A percentile compares a stretch with the other conserved stretches of the same genome.
These are phyloP conservation scores for Reticulitermes speratus DNA, from an alignment of 1,140 invertebrate genomes.

Conservation along the genomic window DNA sequence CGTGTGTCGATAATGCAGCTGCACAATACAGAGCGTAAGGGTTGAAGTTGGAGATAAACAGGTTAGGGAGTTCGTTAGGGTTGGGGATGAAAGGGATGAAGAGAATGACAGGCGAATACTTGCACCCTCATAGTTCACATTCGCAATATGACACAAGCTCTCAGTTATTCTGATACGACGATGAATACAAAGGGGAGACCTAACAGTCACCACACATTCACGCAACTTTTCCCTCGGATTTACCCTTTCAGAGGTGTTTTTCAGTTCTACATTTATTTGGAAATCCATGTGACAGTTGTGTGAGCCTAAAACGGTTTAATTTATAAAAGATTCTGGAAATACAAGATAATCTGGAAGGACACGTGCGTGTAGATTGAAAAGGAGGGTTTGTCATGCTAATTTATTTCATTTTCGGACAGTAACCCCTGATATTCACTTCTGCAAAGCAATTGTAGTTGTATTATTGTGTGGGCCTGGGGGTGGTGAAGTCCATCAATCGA, in stretches of 20 bases:
- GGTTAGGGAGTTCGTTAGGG: slow-evolving; percentile 8
- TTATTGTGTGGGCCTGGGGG: not conserved
- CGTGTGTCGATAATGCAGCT: slow-evolving; percentile 20
- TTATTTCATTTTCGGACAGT: not conserved
- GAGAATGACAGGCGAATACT: not conserved
- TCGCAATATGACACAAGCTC: slow-evolving; percentile 10
- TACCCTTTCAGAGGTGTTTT: slow-evolving; percentile 18
- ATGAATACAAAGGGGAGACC: not conserved
- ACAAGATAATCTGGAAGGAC: not conserved
- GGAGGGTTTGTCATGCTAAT: not conserved
- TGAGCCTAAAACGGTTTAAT: slow-evolving; percentile 1
- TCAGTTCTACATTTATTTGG: slow-evolving; percentile 16
- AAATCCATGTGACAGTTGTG: slow-evolving; percentile 11
- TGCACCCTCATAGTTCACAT: not conserved
- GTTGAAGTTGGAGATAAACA: slow-evolving; percentile 22
- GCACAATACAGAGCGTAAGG: slow-evolving; percentile 7
- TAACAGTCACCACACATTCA: not conserved
- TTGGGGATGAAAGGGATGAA: not conserved
- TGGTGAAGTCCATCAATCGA: not conserved
- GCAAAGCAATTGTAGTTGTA: not conserved
- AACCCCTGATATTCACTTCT: not conserved
- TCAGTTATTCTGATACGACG: not conserved
- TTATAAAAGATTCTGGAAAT: slow-evolving; percentile 17
- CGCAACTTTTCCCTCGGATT: not conserved
- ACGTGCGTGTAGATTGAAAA: not conserved